phyloP scores from a whole-genome alignment of 2,113 vertebrate species.

The Porphyrio hochstetteri region DNA sequence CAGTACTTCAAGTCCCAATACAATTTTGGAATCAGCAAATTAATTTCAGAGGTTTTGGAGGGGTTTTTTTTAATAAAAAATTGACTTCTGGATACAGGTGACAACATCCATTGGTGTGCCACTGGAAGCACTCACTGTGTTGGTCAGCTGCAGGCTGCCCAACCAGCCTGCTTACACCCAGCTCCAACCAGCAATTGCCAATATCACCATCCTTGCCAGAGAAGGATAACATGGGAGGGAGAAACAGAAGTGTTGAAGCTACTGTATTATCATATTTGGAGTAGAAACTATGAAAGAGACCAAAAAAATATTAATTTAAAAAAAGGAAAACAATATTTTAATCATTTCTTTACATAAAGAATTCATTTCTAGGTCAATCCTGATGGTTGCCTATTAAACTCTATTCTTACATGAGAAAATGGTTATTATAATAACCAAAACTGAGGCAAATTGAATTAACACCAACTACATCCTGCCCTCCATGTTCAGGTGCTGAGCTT shows the following conservation, averaged over 20 bases:
- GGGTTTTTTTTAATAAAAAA: not conserved
- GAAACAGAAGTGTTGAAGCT: not conserved
- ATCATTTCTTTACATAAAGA: not conserved
- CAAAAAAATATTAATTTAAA: not conserved
- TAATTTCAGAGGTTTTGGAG: not conserved
- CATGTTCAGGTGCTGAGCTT: not conserved
- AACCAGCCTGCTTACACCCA: accelerated
- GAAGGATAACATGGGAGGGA: not conserved
- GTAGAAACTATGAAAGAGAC: not conserved
- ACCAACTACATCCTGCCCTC: not conserved
- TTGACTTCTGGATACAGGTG: not conserved
- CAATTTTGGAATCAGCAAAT: not conserved
- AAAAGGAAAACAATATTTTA: not conserved
- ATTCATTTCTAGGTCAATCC: not conserved
- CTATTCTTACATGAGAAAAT: not conserved
- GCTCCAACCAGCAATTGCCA: not conserved
- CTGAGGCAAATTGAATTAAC: not conserved
- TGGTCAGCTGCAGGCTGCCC: not conserved
- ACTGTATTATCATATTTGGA: not conserved
- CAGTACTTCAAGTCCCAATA: not conserved
- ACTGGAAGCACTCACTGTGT: not conserved
- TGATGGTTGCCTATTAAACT: not conserved
- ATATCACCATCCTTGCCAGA: not conserved
- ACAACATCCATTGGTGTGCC: accelerated
- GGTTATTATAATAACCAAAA: not conserved